Evolutionary conservation across 2,113 vertebrate genomes (phyloP), one percentile per base, ranked within the genome.

Genomic region (Taurulus bubalis): DNA sequence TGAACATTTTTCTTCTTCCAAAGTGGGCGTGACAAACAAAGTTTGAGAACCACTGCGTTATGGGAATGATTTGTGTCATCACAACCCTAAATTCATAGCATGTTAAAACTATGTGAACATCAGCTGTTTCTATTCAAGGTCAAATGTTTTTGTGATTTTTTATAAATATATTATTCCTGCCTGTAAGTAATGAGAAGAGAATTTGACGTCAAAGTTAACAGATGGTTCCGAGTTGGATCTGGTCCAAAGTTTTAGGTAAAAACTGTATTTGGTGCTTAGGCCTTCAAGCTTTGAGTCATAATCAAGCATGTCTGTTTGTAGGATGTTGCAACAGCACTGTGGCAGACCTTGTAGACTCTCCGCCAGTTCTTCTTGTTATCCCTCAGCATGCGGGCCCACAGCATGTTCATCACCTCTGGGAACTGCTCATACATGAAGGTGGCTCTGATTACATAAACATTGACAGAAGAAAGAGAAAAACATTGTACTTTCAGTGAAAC

Each of bases 331-430:
- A 64, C 24, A 38, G 24, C 40, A 30, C 24, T 22, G 71, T 15
- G 30, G n/a, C 92, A 84, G 30, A 99, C 98, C 97, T 99, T 99
- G 93, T 99, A 99, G 91, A 99, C 98, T 95, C 98, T 96, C 85
- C 98, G 96, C 98, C 98, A 99, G 87, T 99, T 99, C 95, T 98
- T 99, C 94, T 99, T 99, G 92, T 98, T 99, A 89, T 99, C 98
- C 92, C 98, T 97, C 91, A 99, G 94, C 98, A 99, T 99, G 87
- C 98, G 95, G 66, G 94, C 94, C 98, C 98, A 99, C 90, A 99
- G 95, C 98, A 99, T 99, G 92, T 99, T 99, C 97, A 99, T 99
- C 79, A 99, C 97, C 85, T 99, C 98, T 81, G 98, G 98, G 88
- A 99, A 99, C 91, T 99, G 98, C 90, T 99, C 98, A 60, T 98